Evolutionary conservation across 64 coral and sea anemone genomes (phyloP).

Genomic region (Dendronephthya gigantea): DNA sequence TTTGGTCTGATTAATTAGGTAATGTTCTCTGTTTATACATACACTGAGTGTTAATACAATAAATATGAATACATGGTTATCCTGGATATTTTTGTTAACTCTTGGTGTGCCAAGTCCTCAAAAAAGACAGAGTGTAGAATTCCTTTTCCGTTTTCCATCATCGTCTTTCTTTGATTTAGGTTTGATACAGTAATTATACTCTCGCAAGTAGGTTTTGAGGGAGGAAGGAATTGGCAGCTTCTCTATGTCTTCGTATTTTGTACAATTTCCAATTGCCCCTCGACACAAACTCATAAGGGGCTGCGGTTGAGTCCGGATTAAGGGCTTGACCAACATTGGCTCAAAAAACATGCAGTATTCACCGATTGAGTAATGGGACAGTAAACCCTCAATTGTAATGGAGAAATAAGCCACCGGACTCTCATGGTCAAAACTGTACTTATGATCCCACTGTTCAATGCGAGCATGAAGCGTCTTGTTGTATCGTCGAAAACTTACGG

Average conservation of each 20-base stretch:
- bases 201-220: constrained; percentile 59
- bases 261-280: constrained; percentile 54
- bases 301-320: constrained; percentile 39
- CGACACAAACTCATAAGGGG: constrained; percentile 74
- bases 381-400: constrained; percentile 62
- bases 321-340: constrained; percentile 70
- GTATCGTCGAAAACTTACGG: constrained; percentile 94
- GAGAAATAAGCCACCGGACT: constrained; percentile 75
- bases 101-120: background rate
- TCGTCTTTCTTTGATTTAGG: constrained; percentile 3
- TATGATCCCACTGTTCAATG: constrained; percentile 93
- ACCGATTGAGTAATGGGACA: constrained; percentile 72
- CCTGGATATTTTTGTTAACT: background rate
- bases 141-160: background rate
- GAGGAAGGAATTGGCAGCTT: constrained; percentile 61
- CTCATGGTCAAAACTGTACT: constrained; percentile 90
- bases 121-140: background rate
- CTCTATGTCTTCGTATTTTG: constrained; percentile 60
- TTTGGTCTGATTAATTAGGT: too few species aligned
- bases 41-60: background rate
- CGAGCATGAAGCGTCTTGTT: constrained; percentile 88
- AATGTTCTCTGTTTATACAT: background rate
- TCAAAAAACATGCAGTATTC: constrained; percentile 98
- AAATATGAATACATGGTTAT: background rate
- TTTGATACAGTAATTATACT: constrained; percentile 67